A percentile compares a stretch with the other conserved stretches of the same genome.
Conservation (phyloP, 2,888 invertebrate species). For the Liopterus haemorrhoidalis region DNA sequence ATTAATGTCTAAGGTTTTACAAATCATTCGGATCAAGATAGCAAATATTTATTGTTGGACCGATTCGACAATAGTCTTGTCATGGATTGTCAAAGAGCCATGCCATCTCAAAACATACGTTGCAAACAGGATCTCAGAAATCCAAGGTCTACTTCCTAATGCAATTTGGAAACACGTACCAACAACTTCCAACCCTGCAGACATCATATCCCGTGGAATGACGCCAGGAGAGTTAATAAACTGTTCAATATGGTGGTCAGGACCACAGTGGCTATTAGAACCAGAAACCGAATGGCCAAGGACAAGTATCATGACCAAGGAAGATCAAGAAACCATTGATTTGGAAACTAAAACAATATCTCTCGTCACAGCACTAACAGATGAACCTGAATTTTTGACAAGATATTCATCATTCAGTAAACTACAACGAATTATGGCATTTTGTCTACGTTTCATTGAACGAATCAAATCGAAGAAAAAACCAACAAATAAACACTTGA, state of each 20-base stretch:
- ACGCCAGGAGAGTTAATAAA: conserved; percentile 16
- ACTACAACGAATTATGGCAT: neutral
- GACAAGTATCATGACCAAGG: too few species aligned
- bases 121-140: conserved; percentile 31
- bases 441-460: neutral
- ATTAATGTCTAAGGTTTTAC: too few species aligned
- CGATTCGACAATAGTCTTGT: too few species aligned
- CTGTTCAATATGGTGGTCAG: conserved; percentile 26
- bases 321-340: neutral
- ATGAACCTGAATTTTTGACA: neutral
- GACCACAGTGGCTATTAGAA: conserved; percentile 23
- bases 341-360: neutral
- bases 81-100: too few species aligned
- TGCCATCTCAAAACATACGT: conserved; percentile 35
- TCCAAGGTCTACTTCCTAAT: conserved; percentile 24
- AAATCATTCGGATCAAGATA: too few species aligned
- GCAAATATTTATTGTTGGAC: too few species aligned
- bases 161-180: conserved; percentile 31
- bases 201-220: conserved; percentile 30
- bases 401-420: neutral
- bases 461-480: too few species aligned
- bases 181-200: conserved; percentile 31
- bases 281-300: too few species aligned
- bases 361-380: neutral
- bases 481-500: too few species aligned